Evolutionary conservation across 2,113 vertebrate genomes (phyloP), one percentile per base, ranked within the genome.

Genomic region (Ciconia stormi): DNA sequence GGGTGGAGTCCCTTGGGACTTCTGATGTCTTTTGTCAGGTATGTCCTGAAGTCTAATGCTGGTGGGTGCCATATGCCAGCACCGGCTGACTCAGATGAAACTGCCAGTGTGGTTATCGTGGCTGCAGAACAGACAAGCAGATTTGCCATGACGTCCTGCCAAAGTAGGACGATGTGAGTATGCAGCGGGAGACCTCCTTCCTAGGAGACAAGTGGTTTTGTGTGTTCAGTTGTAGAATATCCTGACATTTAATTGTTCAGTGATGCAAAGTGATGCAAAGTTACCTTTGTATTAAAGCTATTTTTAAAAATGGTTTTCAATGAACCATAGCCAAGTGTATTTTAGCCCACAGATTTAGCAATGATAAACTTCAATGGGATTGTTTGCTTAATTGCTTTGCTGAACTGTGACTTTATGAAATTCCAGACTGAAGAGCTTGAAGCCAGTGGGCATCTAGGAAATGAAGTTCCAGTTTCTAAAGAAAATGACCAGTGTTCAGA

Each of bases 61-160:
- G 34, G 34, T 40, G 21, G 15, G 11, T 70, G 30, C 27, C 0
- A 0, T 47, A 15, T 19, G 12, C 26, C 52, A 77, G 47, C 62
- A 29, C 30, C 2, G 1, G 15, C 52, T 66, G n/a, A 52, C 40
- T 44, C n/a, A 71, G 7, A 32, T 77, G 40, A 47, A 87, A 25
- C 49, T 91, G 26, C 53, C 62, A 16, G 32, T 3, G 16, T 59
- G 20, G 38, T 29, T 49, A 46, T 20, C 0, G 1, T 25, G 53
- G 52, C 52, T 80, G 46, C 2, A 1, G 61, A 90, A 40, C 34
- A 61, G 49, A 52, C n/a, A 69, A 79, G 25, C 6, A 19, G 46
- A 49, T 82, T 73, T 86, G 19, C 42, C 22, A 10, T 29, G 42
- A 82, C 8, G 38, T 95, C 50, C 26, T 78, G 47, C 18, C 42